Conservation (phyloP, 2,797 vertebrate species). For the Gymnocypris eckloni region DNA sequence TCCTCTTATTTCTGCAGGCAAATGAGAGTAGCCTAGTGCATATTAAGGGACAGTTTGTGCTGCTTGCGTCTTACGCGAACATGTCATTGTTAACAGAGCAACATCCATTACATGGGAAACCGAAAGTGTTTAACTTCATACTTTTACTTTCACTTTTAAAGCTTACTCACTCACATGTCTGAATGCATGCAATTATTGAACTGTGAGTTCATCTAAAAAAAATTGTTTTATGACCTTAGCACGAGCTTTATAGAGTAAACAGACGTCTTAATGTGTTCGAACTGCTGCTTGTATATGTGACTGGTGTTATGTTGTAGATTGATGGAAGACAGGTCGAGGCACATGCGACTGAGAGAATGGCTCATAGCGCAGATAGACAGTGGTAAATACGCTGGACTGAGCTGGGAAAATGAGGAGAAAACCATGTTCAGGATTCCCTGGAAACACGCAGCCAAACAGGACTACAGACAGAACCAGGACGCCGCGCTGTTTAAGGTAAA, state of each 20-base stretch:
- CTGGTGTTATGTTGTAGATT: constrained; percentile 27
- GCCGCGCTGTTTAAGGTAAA: constrained; percentile 89
- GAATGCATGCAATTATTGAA: neutral
- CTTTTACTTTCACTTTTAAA: constrained; percentile 80
- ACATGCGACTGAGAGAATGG: constrained; percentile 87
- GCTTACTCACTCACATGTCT: constrained; percentile 23
- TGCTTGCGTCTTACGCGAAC: neutral
- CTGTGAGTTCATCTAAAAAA: neutral
- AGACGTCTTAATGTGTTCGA: neutral
- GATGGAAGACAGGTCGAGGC: constrained; percentile 74
- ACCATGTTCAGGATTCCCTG: constrained; percentile 89
- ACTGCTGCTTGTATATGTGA: no score
- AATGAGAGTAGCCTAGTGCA: neutral
- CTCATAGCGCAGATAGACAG: constrained; percentile 88
- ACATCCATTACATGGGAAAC: constrained; percentile 68
- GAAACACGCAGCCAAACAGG: constrained; percentile 91
- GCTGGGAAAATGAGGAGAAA: constrained; percentile 85
- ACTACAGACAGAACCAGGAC: constrained; percentile 85
- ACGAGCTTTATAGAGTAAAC: neutral
- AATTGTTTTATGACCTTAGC: neutral
- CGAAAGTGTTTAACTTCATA: constrained; percentile 70
- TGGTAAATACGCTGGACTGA: constrained; percentile 80
- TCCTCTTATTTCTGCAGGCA: neutral
- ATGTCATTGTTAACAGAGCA: neutral
- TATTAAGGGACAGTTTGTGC: neutral